Base-by-base conservation (phyloP, 2,888 invertebrate genomes). In the Agrenia bidenticulata region DNA sequence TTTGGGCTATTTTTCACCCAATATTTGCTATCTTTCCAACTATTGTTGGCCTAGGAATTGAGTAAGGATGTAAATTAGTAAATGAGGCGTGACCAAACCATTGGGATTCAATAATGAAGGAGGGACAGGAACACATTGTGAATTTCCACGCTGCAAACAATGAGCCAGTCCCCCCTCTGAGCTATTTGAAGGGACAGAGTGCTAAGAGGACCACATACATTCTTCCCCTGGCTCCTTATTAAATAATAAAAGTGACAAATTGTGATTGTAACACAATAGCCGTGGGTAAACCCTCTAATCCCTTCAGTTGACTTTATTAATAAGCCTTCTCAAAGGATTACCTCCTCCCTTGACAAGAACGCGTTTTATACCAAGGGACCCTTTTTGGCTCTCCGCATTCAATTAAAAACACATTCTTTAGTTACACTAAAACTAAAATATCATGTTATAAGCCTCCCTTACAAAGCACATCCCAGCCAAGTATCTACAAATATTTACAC, bases 201-300 rank as follows among this genome's bases (percentile, higher is more conserved):
- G 45, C 19, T 5, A n/a, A 15, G 45, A 5, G 4, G 45, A 5
- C 19, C 45, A 45, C 19, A n/a, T n/a, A n/a, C n/a, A 45, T 45
- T 45, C 45, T 17, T 45, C 4, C 4, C 9, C 9, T 15, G 45
- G 5, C 45, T 5, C 9, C 45, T 45, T 45, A 45, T 45, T 45
- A 19, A 45, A 45, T 45, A 15, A 45, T 32, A 45, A 45, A 45
- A 45, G 15, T 45, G 45, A 45, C 45, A 45, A 45, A 45, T 45
- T 45, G 45, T 45, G 45, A 45, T 45, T 51, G 51, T 51, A 51
- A 51, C 51, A 51, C 24, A 51, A 51, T 51, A 51, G 51, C 51
- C 51, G 51, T 51, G 51, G 51, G 51, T 51, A 24, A 51, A 26
- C 51, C 51, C 24, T 45, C 45, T 45, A 45, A 17, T 45, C 45